A percentile compares a stretch with the other conserved stretches of the same genome.
Evolutionary conservation across 2,888 invertebrate species (phyloP).

Genomic region (Diaperis boleti): DNA sequence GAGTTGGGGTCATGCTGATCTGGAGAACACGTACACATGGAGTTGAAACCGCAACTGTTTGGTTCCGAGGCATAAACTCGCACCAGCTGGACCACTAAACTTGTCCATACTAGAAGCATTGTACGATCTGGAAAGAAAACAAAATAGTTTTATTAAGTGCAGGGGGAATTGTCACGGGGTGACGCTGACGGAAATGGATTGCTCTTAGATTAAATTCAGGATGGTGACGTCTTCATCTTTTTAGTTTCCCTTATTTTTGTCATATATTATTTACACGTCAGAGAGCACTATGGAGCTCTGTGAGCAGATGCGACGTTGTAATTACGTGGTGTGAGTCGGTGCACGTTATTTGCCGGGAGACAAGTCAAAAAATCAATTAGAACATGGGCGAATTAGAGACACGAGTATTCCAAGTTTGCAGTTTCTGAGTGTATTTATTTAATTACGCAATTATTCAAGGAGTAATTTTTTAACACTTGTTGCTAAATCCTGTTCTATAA

Average conservation of each 20-base stretch:
- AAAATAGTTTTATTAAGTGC: constrained; percentile 33
- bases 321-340: background rate
- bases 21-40: constrained; percentile 78
- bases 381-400: no score
- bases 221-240: constrained; percentile 28
- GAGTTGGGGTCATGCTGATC: constrained; percentile 67
- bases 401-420: no score
- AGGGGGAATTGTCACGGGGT: constrained; percentile 26
- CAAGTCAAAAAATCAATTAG: no score
- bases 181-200: constrained; percentile 34
- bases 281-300: background rate
- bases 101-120: constrained; percentile 58
- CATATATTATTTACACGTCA: constrained; percentile 19
- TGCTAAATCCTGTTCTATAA: no score
- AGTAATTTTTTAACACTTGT: no score
- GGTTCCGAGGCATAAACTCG: constrained; percentile 57
- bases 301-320: constrained; percentile 1
- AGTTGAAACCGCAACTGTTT: constrained; percentile 73
- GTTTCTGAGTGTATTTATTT: no score
- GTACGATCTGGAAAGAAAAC: constrained; percentile 58
- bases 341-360: no score
- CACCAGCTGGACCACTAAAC: constrained; percentile 56
- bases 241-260: constrained; percentile 20
- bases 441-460: no score
- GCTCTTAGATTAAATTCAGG: constrained; percentile 33